Conservation (phyloP, 2,888 invertebrate genomes). For the Stenotaenia linearis region DNA sequence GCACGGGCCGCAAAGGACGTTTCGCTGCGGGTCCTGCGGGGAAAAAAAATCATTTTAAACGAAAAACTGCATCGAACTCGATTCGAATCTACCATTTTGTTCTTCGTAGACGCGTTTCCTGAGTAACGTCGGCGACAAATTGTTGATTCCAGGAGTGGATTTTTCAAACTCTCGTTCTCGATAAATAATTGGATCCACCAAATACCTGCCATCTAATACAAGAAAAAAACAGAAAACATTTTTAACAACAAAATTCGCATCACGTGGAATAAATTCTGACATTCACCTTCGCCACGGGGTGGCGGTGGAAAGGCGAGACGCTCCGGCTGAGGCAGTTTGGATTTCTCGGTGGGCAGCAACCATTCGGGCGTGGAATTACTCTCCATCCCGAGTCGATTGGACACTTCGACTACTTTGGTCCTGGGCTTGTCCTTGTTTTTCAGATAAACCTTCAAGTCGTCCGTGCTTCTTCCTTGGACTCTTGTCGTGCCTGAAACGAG, state of each 20-base stretch:
- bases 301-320: constrained; percentile 83
- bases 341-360: constrained; percentile 66
- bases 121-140: constrained; percentile 55
- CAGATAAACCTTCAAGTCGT: constrained; percentile 39
- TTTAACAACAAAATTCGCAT: too few species aligned
- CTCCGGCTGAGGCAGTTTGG: constrained; percentile 70
- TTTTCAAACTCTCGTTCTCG: constrained; percentile 33
- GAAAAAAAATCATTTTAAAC: too few species aligned
- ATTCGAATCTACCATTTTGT: constrained; percentile 71
- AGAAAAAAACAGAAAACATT: background rate
- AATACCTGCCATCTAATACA: constrained; percentile 67
- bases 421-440: constrained; percentile 44
- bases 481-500: constrained; percentile 30
- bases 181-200: constrained; percentile 58
- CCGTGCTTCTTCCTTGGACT: constrained; percentile 34
- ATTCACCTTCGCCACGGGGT: constrained; percentile 71
- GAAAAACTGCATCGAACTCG: too few species aligned
- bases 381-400: constrained; percentile 63
- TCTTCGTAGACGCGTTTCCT: constrained; percentile 85
- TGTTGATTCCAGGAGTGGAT: constrained; percentile 46
- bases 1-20: constrained; percentile 54
- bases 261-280: too few species aligned
- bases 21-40: constrained; percentile 62
- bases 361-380: constrained; percentile 58
- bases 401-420: constrained; percentile 65